A percentile compares a stretch with the other conserved stretches of the same genome.
phyloP scores from a whole-genome alignment of 2,888 invertebrate genomes.

The Drosophila eohydei region DNA sequence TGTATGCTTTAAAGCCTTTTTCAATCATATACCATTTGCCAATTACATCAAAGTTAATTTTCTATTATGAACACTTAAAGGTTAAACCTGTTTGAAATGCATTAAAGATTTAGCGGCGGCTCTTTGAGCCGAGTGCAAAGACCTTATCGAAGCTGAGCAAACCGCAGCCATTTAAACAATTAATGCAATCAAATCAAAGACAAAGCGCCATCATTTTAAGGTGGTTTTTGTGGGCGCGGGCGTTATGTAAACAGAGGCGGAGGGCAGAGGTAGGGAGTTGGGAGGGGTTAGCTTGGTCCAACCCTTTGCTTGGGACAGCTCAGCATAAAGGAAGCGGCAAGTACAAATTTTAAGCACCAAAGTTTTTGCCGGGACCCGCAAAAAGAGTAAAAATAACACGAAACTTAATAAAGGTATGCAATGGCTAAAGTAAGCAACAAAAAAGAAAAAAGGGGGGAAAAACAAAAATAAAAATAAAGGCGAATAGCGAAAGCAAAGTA shows the following conservation, averaged over 20 bases:
- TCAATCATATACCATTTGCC: not conserved
- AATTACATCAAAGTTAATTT: not conserved
- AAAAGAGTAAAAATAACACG: slow-evolving; percentile 26
- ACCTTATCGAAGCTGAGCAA: slow-evolving; percentile 3
- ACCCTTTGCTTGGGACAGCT: slow-evolving; percentile 39
- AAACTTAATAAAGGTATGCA: slow-evolving; percentile 65
- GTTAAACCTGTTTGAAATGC: not conserved
- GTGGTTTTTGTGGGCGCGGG: slow-evolving; percentile 40
- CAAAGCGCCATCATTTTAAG: slow-evolving; percentile 47
- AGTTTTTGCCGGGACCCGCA: slow-evolving; percentile 29
- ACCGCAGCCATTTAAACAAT: slow-evolving; percentile 55
- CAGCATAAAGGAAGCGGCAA: slow-evolving; percentile 32
- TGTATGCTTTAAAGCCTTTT: not conserved
- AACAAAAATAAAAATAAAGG: slow-evolving; percentile 27
- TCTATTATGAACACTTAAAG: not conserved
- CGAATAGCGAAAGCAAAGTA: slow-evolving; percentile 44
- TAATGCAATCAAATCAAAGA: slow-evolving; percentile 64
- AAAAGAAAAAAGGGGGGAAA: slow-evolving; percentile 18
- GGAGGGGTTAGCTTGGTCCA: slow-evolving; percentile 7
- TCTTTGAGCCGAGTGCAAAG: slow-evolving; percentile 1
- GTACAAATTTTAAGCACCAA: slow-evolving; percentile 59
- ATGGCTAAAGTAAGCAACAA: slow-evolving; percentile 65
- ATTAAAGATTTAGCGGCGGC: not conserved
- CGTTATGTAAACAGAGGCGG: slow-evolving; percentile 15
- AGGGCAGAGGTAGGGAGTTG: too few relatives aligned